A percentile compares a stretch with the other conserved stretches of the same genome.
Conservation (phyloP, 1,140 invertebrate genomes). For the Drosophila pachea region DNA sequence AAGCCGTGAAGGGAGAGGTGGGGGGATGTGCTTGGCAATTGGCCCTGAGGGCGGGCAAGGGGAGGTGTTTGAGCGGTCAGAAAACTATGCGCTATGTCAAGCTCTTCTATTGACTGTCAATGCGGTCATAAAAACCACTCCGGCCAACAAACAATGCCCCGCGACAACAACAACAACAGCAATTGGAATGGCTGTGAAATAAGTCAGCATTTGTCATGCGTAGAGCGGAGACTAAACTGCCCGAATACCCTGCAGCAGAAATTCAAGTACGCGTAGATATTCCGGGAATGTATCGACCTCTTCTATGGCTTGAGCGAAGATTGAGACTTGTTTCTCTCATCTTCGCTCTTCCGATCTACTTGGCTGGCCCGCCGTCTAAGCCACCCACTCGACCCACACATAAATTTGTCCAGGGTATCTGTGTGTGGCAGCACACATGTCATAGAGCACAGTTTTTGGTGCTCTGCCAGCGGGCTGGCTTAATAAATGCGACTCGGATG, state of each 20-base stretch:
- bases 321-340: no score
- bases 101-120: constrained; percentile 48
- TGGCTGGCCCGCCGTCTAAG: no score
- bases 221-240: no score
- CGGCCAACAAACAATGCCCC: constrained; percentile 22
- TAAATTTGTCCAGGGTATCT: constrained; percentile 6
- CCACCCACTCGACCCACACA: not conserved
- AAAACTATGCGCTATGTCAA: constrained; percentile 33
- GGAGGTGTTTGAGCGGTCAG: constrained; percentile 22
- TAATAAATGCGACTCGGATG: constrained; percentile 44
- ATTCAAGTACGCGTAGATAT: not conserved
- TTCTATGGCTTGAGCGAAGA: no score
- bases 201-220: not conserved
- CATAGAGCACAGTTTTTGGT: constrained; percentile 35
- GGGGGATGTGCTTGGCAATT: not conserved
- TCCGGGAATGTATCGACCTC: no score
- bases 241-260: constrained; percentile 3
- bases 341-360: no score
- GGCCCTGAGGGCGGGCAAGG: not conserved
- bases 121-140: constrained; percentile 62
- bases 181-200: constrained; percentile 13
- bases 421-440: constrained; percentile 22
- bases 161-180: constrained; percentile 13
- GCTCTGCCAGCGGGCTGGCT: constrained; percentile 24
- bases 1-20: not conserved